A percentile compares a stretch with the other conserved stretches of the same genome.
These are phyloP conservation scores for Chrysolina haemoptera DNA, from an alignment of 2,888 invertebrate species.

Conservation along the genomic window DNA sequence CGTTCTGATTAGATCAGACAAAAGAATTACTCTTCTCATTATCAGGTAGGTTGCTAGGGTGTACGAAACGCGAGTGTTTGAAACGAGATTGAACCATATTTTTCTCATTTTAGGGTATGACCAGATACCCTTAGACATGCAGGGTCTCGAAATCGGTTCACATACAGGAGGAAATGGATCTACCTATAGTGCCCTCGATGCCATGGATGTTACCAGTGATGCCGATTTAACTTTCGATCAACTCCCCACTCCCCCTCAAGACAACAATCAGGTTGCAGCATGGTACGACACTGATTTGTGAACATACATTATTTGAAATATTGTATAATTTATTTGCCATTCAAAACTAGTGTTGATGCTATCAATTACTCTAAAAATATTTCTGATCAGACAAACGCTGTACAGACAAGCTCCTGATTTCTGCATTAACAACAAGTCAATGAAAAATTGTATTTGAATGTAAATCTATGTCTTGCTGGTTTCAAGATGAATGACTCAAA, in stretches of 20 bases:
- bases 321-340: slow-evolving; percentile 21
- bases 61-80: no score
- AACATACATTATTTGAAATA: slow-evolving; percentile 47
- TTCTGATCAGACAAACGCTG: neutral
- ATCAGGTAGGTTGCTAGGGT: no score
- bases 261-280: slow-evolving; percentile 93
- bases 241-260: slow-evolving; percentile 87
- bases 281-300: slow-evolving; percentile 99
- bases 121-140: slow-evolving; percentile 98
- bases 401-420: no score
- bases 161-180: no score
- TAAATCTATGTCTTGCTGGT: no score
- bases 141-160: slow-evolving; percentile 93
- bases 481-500: no score
- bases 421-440: no score
- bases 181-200: slow-evolving; percentile 88
- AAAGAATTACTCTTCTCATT: no score
- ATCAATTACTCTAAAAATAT: neutral
- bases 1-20: no score
- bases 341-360: neutral
- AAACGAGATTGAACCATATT: no score
- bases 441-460: no score
- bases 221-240: no score
- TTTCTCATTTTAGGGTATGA: slow-evolving; percentile 83
- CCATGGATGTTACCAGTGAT: slow-evolving; percentile 86